Base-by-base conservation (phyloP, 2,888 invertebrate genomes). In the Cephus nigrinus region DNA sequence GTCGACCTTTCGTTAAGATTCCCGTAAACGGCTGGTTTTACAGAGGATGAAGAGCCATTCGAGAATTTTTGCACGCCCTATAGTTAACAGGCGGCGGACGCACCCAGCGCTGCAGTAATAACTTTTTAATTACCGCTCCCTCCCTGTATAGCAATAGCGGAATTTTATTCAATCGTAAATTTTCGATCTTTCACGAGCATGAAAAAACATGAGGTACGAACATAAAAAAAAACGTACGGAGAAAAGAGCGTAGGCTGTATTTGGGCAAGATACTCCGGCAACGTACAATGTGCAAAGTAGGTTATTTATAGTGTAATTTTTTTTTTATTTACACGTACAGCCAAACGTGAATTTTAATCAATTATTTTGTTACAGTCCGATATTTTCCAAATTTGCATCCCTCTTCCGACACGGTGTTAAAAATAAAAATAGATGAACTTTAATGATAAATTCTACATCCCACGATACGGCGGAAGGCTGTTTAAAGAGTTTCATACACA, bases 131-230 rank as follows among this genome's bases (percentile, higher is more conserved):
- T 55, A 55, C 4, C 40, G 40, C 23, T 23, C 40, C 12, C 36
- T 4, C 36, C 36, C 36, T 9, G 55, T 23, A 23, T 55, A 55
- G 23, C 23, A 15, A 9, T 23, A 55, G 55, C 71, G 0, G 1
- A 71, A 31, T 31, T 71, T 71, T 71, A 71, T 71, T 71, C 71
- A 33, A 71, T 32, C 71, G 71, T 31, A 31, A 71, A 71, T 32
- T 71, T 71, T 71, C 71, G 71, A 71, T 71, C 9, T 71, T 31
- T 71, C 31, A 31, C 31, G 71, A 71, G 55, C 55, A 15, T 23
- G 23, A 55, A 55, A 55, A 55, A 23, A 23, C 55, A 55, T 55
- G 55, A 55, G 55, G 23, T 5, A 55, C 23, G 23, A 55, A 23
- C 55, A 55, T 55, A 23, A 55, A 55, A 55, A 15, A 35, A 11